These are phyloP conservation scores for Melikaiella ostensackeni DNA, from an alignment of 2,888 invertebrate genomes.

Conservation along the genomic window DNA sequence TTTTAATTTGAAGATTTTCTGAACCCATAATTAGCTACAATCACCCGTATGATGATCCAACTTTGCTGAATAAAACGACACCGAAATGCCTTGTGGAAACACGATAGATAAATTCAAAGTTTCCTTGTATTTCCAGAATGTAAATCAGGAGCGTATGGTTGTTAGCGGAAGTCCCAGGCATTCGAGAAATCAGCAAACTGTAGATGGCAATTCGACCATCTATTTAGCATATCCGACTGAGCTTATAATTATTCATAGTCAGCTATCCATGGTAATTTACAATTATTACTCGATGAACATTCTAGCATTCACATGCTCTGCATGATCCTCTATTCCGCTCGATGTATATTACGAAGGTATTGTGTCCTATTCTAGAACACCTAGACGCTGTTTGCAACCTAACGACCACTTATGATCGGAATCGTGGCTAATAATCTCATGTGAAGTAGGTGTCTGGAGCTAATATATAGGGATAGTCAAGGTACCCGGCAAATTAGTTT, in stretches of 20 bases:
- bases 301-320: constrained; percentile 17
- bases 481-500: constrained; percentile 25
- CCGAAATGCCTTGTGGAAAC: background rate
- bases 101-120: constrained; percentile 19
- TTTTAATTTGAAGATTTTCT: background rate
- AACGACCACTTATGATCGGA: constrained; percentile 35
- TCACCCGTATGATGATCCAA: background rate
- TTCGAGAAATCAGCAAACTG: constrained; percentile 55
- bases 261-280: constrained; percentile 59
- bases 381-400: background rate
- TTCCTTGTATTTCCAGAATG: constrained; percentile 1
- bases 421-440: constrained; percentile 26
- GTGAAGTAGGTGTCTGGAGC: constrained; percentile 15
- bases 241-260: constrained; percentile 64
- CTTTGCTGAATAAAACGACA: background rate
- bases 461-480: constrained; percentile 13
- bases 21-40: background rate
- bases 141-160: constrained; percentile 7
- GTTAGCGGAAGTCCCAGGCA: background rate
- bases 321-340: background rate
- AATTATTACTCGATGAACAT: constrained; percentile 59
- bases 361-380: constrained; percentile 5
- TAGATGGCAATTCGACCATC: constrained; percentile 55
- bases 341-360: background rate
- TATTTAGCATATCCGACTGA: constrained; percentile 56